These are phyloP conservation scores for Habropoda laboriosa DNA, from an alignment of 1,140 invertebrate species.

Conservation along the genomic window DNA sequence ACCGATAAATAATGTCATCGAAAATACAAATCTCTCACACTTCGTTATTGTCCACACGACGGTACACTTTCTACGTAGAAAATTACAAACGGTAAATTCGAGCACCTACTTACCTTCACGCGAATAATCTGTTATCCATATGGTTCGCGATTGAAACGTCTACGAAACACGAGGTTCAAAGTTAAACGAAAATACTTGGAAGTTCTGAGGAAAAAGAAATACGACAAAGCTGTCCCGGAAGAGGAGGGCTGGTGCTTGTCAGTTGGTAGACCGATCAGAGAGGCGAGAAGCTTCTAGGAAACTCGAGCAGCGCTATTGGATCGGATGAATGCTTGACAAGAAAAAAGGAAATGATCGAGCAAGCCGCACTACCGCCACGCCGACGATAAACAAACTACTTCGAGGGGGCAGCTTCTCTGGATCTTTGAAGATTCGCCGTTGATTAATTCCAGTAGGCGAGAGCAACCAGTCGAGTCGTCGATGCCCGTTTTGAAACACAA, in stretches of 20 bases:
- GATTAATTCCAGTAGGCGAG: constrained; percentile 78
- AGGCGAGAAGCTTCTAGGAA: constrained; percentile 72
- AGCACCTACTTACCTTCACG: not conserved
- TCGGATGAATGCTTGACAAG: constrained; percentile 59
- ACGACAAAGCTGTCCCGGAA: constrained; percentile 31
- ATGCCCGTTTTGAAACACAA: constrained; percentile 20
- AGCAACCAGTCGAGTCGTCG: constrained; percentile 12
- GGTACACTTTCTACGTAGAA: too few relatives aligned
- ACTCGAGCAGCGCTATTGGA: constrained; percentile 56
- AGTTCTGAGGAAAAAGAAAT: constrained; percentile 19
- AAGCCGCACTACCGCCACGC: constrained; percentile 49
- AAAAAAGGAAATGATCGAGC: constrained; percentile 60
- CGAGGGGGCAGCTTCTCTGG: constrained; percentile 59
- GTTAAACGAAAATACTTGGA: constrained; percentile 23
- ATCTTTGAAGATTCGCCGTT: constrained; percentile 78
- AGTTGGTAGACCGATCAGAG: constrained; percentile 72
- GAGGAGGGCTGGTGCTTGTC: constrained; percentile 68
- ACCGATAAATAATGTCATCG: too few relatives aligned
- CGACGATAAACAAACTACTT: constrained; percentile 78
- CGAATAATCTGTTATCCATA: not conserved
- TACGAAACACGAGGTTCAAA: not conserved
- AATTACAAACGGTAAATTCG: too few relatives aligned
- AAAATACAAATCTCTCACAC: too few relatives aligned
- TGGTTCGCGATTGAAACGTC: not conserved
- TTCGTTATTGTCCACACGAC: too few relatives aligned